These are phyloP conservation scores for Oegoconia quadripuncta DNA, from an alignment of 2,888 invertebrate genomes.

Conservation along the genomic window DNA sequence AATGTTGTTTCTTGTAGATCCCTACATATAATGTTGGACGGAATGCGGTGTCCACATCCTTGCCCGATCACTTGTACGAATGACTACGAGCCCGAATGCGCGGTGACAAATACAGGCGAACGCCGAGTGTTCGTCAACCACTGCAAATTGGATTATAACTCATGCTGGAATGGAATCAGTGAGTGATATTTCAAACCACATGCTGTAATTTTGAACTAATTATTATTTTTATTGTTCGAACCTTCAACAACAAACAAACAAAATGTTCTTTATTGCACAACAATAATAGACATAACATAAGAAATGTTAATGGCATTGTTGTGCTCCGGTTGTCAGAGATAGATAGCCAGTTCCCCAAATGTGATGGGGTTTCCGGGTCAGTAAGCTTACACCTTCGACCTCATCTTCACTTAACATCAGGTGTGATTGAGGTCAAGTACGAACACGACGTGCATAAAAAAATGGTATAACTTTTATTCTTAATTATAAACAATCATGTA, in stretches of 20 bases:
- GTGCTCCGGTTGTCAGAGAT: no score
- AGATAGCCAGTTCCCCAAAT: no score
- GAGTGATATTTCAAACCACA: slow-evolving; percentile 18
- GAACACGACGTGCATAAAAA: no score
- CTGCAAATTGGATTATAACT: slow-evolving; percentile 55
- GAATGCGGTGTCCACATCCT: slow-evolving; percentile 43
- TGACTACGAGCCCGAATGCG: slow-evolving; percentile 58
- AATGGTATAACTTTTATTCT: no score
- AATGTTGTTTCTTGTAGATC: slow-evolving; percentile 34
- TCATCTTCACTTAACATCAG: no score
- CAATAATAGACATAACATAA: no score
- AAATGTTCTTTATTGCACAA: no score
- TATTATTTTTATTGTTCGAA: neutral
- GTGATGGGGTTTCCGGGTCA: no score
- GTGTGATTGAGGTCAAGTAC: no score
- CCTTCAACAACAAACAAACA: neutral
- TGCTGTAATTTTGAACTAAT: neutral
- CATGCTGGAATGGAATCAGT: slow-evolving; percentile 48
- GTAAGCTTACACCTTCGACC: no score
- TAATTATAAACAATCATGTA: no score
- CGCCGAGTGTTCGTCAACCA: slow-evolving; percentile 55
- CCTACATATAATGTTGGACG: slow-evolving; percentile 32
- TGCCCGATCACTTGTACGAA: slow-evolving; percentile 57
- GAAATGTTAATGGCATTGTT: no score
- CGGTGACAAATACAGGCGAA: slow-evolving; percentile 35